These are phyloP conservation scores for Drosophila limbata DNA, from an alignment of 2,888 invertebrate species.

Conservation along the genomic window DNA sequence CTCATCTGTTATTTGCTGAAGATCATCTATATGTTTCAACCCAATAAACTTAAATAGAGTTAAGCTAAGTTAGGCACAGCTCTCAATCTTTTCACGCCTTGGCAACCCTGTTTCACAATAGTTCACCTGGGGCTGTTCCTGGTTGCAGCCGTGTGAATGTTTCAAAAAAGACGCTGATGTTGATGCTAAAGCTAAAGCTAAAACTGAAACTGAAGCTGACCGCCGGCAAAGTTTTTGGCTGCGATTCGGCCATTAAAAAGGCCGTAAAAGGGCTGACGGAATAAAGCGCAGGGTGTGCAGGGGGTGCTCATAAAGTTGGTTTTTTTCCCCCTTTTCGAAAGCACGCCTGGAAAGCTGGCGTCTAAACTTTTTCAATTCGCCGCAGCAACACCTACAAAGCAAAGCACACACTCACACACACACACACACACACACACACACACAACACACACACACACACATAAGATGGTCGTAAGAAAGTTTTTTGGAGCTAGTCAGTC, in stretches of 20 bases:
- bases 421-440: constrained; percentile 19
- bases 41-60: not conserved
- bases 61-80: not conserved
- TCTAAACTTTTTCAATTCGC: constrained; percentile 79
- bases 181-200: constrained; percentile 1
- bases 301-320: constrained; percentile 65
- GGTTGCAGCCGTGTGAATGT: constrained; percentile 1
- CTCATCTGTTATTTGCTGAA: too few relatives aligned
- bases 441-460: constrained; percentile 6
- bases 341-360: constrained; percentile 30
- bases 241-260: constrained; percentile 70
- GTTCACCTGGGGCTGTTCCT: constrained; percentile 24
- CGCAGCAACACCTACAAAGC: constrained; percentile 68
- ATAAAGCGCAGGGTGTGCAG: constrained; percentile 5
- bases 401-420: constrained; percentile 16
- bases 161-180: constrained; percentile 1
- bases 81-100: not conserved
- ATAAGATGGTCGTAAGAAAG: constrained; percentile 33
- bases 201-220: constrained; percentile 51
- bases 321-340: not conserved
- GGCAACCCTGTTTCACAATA: constrained; percentile 14
- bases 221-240: constrained; percentile 63
- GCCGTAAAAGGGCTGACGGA: constrained; percentile 62
- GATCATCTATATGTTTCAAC: not conserved
- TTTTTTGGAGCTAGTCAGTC: constrained; percentile 61